These are phyloP conservation scores for Setipinna tenuifilis DNA, from an alignment of 2,797 vertebrate species.

Conservation along the genomic window DNA sequence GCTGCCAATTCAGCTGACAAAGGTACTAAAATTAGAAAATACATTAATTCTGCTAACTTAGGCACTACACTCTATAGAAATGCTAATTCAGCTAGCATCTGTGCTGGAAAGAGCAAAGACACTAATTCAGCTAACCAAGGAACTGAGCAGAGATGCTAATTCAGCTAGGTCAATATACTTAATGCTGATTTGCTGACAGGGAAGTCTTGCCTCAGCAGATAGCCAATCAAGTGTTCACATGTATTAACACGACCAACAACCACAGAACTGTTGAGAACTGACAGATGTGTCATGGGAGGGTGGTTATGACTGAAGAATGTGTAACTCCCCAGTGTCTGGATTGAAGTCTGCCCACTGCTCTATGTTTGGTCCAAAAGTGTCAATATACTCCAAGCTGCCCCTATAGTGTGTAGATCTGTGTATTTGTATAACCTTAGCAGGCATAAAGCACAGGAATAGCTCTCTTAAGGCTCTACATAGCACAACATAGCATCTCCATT, in stretches of 20 bases:
- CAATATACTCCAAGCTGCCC: too few species aligned
- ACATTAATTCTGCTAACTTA: not conserved
- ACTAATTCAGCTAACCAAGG: not conserved
- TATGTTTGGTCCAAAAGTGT: too few species aligned
- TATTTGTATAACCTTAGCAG: too few species aligned
- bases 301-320: too few species aligned
- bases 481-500: too few species aligned
- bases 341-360: too few species aligned
- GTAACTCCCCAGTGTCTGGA: too few species aligned
- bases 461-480: too few species aligned
- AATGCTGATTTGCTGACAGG: too few species aligned
- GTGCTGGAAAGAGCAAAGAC: not conserved
- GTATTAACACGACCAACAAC: not conserved
- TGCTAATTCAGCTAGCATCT: constrained; percentile 4
- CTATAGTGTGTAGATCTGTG: too few species aligned
- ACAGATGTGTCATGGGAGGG: not conserved
- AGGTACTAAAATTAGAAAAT: not conserved
- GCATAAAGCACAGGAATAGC: too few species aligned
- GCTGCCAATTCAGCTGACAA: not conserved
- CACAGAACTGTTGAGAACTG: not conserved
- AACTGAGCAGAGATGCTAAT: not conserved
- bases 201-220: not conserved
- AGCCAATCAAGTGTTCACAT: not conserved
- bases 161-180: too few species aligned
- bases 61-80: not conserved